Evolutionary conservation across 1,140 invertebrate genomes (phyloP), one percentile per base, ranked within the genome.

Genomic region (Calliopsis andreniformis): DNA sequence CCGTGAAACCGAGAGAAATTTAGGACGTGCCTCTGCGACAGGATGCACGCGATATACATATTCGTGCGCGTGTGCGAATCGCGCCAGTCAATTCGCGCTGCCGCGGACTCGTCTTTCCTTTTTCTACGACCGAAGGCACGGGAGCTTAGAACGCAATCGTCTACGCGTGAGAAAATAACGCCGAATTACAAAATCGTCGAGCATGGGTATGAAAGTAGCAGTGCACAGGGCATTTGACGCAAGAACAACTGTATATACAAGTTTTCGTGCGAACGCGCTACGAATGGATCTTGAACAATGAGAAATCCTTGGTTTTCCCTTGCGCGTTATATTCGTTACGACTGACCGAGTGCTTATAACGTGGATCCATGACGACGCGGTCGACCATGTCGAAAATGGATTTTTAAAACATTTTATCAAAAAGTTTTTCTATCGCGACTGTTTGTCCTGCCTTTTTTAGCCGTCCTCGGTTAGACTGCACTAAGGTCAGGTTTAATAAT

Each of bases 131-230:
- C 43, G 39, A 68, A 58, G 62, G 47, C 10, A 66, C 66, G 47
- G 25, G 43, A 25, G 45, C 25, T 23, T 12, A 16, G 66, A 18
- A 71, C 55, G 69, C 47, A 63, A 75, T 35, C 59, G 58, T 18
- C 53, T 35, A 42, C 58, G 71, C 62, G 78, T 69, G 64, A 75
- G 78, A 76, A 58, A 81, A 80, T 66, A 68, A 73, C 42, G 49
- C 45, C 64, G 59, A 80, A 80, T 81, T 80, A 63, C 71, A 72
- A 79, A 81, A 81, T 64, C 45, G 30, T 4, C 25, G 39, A 43
- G 35, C 8, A n/a, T n/a, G n/a, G 2, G 25, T 32, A 58, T 28
- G 55, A 32, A 64, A 56, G 35, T 30, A 43, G 35, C 61, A 39
- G 32, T 14, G 30, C 25, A 32, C 10, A 23, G 32, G n/a, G n/a